Percentiles rank a stretch among this genome's conserved stretches.
Evolutionary conservation across 2,113 vertebrate species (phyloP).

Genomic region (Ancistrus triradiatus): DNA sequence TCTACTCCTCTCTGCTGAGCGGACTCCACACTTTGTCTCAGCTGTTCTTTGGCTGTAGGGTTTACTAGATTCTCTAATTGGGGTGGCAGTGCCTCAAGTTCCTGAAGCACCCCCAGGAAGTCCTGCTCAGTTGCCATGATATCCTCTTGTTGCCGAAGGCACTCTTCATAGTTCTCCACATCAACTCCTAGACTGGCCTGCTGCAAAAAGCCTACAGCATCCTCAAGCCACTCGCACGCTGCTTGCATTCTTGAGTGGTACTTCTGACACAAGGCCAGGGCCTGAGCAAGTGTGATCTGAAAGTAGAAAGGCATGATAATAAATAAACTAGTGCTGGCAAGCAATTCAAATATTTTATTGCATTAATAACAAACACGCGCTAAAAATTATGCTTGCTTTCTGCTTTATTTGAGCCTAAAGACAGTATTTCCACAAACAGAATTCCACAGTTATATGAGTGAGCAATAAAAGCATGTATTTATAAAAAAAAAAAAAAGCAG

Average conservation of each 20-base stretch:
- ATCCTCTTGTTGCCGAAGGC: constrained; percentile 76
- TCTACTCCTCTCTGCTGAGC: constrained; percentile 74
- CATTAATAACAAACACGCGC: no score
- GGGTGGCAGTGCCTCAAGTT: constrained; percentile 72
- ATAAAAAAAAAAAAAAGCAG: not conserved
- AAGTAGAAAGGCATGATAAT: constrained; percentile 11
- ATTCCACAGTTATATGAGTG: no score
- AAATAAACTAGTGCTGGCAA: not conserved
- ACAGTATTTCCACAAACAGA: no score
- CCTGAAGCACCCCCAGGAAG: constrained; percentile 73
- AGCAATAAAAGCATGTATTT: no score
- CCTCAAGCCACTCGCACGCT: constrained; percentile 89
- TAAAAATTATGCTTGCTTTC: no score
- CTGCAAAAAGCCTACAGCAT: constrained; percentile 84
- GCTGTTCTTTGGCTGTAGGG: constrained; percentile 71
- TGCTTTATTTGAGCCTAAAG: no score
- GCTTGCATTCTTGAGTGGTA: constrained; percentile 85
- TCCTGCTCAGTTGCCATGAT: constrained; percentile 85
- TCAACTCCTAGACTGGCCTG: constrained; percentile 82
- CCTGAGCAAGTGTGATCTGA: constrained; percentile 83
- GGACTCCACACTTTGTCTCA: constrained; percentile 70
- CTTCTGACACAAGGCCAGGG: constrained; percentile 78
- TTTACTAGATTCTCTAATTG: constrained; percentile 77
- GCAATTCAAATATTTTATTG: no score
- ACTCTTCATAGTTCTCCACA: constrained; percentile 87